These are phyloP conservation scores for Mustelus asterias DNA, from an alignment of 2,113 vertebrate genomes.

Conservation along the genomic window DNA sequence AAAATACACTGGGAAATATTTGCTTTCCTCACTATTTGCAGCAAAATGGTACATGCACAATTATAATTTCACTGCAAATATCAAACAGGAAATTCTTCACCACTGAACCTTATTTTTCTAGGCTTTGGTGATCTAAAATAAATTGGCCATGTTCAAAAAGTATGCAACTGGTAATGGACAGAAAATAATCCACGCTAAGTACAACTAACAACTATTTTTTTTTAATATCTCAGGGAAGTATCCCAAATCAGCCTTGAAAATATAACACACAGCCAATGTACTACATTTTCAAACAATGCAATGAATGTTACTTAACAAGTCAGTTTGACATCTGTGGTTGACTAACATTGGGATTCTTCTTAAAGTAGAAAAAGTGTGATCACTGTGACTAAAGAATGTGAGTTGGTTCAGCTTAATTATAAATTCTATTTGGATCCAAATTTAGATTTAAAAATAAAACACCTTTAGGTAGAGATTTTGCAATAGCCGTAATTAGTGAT, in stretches of 20 bases:
- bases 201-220: neutral
- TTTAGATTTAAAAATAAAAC: neutral
- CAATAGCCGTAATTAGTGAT: neutral
- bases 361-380: slow-evolving; percentile 1
- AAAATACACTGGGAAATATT: neutral
- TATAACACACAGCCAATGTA: neutral
- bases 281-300: neutral
- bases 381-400: neutral
- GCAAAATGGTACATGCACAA: neutral
- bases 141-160: neutral
- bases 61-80: neutral
- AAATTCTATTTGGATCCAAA: neutral
- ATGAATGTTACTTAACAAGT: neutral
- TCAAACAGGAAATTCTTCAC: neutral
- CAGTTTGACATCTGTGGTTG: neutral
- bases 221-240: neutral
- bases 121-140: neutral
- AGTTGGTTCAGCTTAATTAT: neutral
- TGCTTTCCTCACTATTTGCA: neutral
- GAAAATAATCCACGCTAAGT: neutral
- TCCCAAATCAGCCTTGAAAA: neutral
- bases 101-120: neutral
- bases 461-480: neutral
- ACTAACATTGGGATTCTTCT: neutral
- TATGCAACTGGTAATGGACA: neutral